phyloP scores from a whole-genome alignment of 92 coral and sea anemone species.

The Plumapathes pennacea region DNA sequence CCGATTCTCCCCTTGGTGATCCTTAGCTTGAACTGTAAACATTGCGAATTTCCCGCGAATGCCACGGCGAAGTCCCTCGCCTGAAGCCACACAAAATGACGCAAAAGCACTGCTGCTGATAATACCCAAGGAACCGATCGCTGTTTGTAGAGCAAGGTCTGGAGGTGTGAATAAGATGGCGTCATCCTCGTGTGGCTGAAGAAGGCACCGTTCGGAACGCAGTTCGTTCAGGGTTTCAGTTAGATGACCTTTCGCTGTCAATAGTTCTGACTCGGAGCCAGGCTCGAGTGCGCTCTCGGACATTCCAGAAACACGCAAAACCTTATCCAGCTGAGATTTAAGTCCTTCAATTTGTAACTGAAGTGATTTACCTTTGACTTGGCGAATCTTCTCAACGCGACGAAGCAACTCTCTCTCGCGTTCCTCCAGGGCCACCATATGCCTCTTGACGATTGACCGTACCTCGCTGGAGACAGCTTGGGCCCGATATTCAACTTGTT shows the following conservation, averaged over 20 bases:
- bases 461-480: slow-evolving; percentile 83
- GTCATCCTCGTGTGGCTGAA: slow-evolving; percentile 96
- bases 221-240: slow-evolving; percentile 87
- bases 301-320: slow-evolving; percentile 51
- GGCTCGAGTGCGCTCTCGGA: slow-evolving; percentile 79
- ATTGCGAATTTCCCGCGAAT: slow-evolving; percentile 92
- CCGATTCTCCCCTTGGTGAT: slow-evolving; percentile 97
- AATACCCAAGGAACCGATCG: slow-evolving; percentile 95
- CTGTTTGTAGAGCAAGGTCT: slow-evolving; percentile 94
- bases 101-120: slow-evolving; percentile 93
- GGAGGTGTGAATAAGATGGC: slow-evolving; percentile 99
- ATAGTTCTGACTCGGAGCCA: slow-evolving; percentile 74
- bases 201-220: slow-evolving; percentile 78
- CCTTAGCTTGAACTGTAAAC: slow-evolving; percentile 94
- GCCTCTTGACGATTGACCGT: slow-evolving; percentile 84
- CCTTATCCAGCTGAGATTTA: slow-evolving; percentile 61
- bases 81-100: slow-evolving; percentile 82
- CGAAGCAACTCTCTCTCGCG: slow-evolving; percentile 93
- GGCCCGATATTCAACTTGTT: slow-evolving; percentile 84
- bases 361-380: slow-evolving; percentile 94
- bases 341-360: slow-evolving; percentile 93
- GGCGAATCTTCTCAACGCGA: slow-evolving; percentile 98
- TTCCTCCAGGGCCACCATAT: slow-evolving; percentile 90
- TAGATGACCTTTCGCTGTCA: slow-evolving; percentile 70
- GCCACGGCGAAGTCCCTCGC: slow-evolving; percentile 91